Percentiles rank a stretch among this genome's conserved stretches.
These are phyloP conservation scores for Troides aeacus DNA, from an alignment of 2,888 invertebrate genomes.

Conservation along the genomic window DNA sequence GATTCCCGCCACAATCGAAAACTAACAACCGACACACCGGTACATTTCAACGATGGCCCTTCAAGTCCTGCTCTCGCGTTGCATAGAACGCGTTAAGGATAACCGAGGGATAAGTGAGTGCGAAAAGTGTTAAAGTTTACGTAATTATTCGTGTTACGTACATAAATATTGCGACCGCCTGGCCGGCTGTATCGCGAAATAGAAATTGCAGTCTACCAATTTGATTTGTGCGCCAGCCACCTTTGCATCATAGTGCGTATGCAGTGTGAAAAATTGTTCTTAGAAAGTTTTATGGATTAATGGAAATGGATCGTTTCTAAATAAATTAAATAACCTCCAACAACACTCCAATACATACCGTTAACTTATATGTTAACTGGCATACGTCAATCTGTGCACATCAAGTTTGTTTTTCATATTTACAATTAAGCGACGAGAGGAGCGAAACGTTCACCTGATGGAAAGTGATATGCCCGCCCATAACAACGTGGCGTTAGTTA, in stretches of 20 bases:
- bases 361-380: too few relatives aligned
- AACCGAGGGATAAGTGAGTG: conserved; percentile 31
- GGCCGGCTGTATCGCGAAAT: conserved; percentile 23
- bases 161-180: conserved; percentile 6
- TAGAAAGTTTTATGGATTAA: not conserved
- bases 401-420: too few relatives aligned
- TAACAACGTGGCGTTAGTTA: too few relatives aligned
- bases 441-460: too few relatives aligned
- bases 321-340: too few relatives aligned
- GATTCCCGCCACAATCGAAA: conserved; percentile 29
- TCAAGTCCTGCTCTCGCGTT: conserved; percentile 24
- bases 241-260: not conserved
- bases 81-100: conserved; percentile 29
- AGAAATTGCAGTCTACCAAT: conserved; percentile 27
- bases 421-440: too few relatives aligned
- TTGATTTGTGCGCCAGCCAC: not conserved
- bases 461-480: too few relatives aligned
- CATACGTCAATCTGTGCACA: too few relatives aligned
- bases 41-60: conserved; percentile 22
- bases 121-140: conserved; percentile 20
- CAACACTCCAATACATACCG: too few relatives aligned
- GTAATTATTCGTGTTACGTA: conserved; percentile 18
- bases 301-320: not conserved
- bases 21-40: not conserved
- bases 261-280: not conserved